These are phyloP conservation scores for Myotis lucifugus DNA, from an alignment of 2,113 vertebrate species.

Conservation along the genomic window DNA sequence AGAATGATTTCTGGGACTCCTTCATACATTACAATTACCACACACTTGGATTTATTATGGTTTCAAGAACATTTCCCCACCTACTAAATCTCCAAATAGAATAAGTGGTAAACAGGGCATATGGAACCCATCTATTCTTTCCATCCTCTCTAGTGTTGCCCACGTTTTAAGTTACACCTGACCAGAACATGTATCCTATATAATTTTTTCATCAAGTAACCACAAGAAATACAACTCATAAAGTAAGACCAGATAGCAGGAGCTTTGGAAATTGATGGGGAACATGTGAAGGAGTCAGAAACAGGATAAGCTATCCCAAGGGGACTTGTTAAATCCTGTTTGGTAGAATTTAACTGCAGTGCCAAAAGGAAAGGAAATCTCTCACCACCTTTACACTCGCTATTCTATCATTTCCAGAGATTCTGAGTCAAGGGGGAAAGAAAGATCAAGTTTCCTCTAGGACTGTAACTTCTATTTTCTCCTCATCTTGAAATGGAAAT, in stretches of 20 bases:
- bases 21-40: background rate
- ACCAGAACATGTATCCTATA: background rate
- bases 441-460: background rate
- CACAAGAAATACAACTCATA: background rate
- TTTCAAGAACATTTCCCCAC: background rate
- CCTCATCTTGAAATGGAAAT: background rate
- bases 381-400: background rate
- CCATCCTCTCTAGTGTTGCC: background rate
- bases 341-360: background rate
- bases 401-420: background rate
- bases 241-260: background rate
- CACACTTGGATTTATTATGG: background rate
- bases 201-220: background rate
- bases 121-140: background rate
- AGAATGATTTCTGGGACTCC: background rate
- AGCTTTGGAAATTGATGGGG: background rate
- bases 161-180: background rate
- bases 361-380: background rate
- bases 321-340: slow-evolving; percentile 55
- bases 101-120: background rate
- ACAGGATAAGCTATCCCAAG: background rate
- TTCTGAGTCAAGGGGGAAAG: background rate
- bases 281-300: background rate
- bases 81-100: background rate
- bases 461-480: background rate